Base-by-base conservation (phyloP, 2,888 invertebrate genomes). In the Hyalella azteca region DNA sequence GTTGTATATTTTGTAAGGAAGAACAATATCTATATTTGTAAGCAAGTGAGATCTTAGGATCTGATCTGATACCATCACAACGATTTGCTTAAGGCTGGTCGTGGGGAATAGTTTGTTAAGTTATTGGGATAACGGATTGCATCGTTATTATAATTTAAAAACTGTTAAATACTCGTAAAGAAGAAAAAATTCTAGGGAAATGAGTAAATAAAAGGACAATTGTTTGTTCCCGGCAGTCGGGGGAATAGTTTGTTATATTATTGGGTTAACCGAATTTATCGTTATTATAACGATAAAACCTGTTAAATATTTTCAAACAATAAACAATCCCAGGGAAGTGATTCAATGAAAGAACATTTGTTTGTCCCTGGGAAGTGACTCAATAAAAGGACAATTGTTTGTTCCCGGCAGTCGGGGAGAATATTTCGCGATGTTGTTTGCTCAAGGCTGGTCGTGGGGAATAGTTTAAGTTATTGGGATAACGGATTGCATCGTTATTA, bases 191-290 rank as follows among this genome's bases (percentile, higher is more conserved):
- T 26, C 11, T n/a, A n/a, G n/a, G 26, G 7, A 29, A 5, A 1
- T 54, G 26, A 0, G 2, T 1, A 26, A 4, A 3, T 13, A 1
- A n/a, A n/a, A n/a, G n/a, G n/a, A n/a, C n/a, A n/a, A n/a, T n/a
- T n/a, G n/a, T n/a, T n/a, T n/a, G n/a, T n/a, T 5, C 36, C 39
- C 3, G 4, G 5, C 26, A 75, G 75, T n/a, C 29, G 45, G 75
- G 75, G 41, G 41, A 75, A n/a, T 75, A 45, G 9, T 45, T 45
- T 11, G 75, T 75, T 22, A 75, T 75, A 45, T 13, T 75, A 45
- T 75, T 75, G 19, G 40, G 26, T 39, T 1, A 45, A 1, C 45
- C 1, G 19, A 45, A 15, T 45, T 45, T 7, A 45, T n/a, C n/a
- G 45, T 11, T 45, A 11, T 45, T 45, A 15, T 45, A 19, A 45